A percentile compares a stretch with the other conserved stretches of the same genome.
Conservation (phyloP, 2,797 vertebrate genomes). For the Brachyalestes nurse region DNA sequence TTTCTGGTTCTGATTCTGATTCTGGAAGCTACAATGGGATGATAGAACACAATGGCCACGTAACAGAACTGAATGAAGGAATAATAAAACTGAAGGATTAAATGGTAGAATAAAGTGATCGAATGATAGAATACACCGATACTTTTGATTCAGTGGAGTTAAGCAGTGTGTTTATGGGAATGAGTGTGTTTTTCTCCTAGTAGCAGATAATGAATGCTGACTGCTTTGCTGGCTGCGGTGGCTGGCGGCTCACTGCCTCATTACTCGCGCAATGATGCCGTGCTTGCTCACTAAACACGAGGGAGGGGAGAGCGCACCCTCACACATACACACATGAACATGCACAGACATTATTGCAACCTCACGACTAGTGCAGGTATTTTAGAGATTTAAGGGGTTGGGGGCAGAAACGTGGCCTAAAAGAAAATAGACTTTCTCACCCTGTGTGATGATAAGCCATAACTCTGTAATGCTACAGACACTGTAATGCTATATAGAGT, state of each 20-base stretch:
- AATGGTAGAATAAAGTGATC: too few species aligned
- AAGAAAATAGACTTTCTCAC: background rate
- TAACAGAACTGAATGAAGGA: too few species aligned
- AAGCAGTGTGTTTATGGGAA: background rate
- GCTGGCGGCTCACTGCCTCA: constrained; percentile 26
- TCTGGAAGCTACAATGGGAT: too few species aligned
- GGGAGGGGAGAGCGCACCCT: constrained; percentile 15
- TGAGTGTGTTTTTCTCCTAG: constrained; percentile 10
- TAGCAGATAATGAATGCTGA: constrained; percentile 28
- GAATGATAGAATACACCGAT: constrained; percentile 2
- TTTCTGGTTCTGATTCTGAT: too few species aligned
- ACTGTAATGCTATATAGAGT: background rate
- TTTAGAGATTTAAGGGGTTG: background rate
- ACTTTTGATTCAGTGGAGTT: background rate
- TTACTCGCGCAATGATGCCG: constrained; percentile 28
- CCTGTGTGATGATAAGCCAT: background rate
- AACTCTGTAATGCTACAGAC: background rate
- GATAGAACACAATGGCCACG: too few species aligned
- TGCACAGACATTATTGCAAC: constrained; percentile 14
- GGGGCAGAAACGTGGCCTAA: background rate
- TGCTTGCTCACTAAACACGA: constrained; percentile 31
- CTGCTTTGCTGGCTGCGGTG: constrained; percentile 29
- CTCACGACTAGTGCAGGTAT: background rate
- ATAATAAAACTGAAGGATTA: too few species aligned
- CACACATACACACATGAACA: constrained; percentile 20